These are phyloP conservation scores for Apostichopus californicus DNA, from an alignment of 35 echinoderm and acorn worm genomes.

Conservation along the genomic window DNA sequence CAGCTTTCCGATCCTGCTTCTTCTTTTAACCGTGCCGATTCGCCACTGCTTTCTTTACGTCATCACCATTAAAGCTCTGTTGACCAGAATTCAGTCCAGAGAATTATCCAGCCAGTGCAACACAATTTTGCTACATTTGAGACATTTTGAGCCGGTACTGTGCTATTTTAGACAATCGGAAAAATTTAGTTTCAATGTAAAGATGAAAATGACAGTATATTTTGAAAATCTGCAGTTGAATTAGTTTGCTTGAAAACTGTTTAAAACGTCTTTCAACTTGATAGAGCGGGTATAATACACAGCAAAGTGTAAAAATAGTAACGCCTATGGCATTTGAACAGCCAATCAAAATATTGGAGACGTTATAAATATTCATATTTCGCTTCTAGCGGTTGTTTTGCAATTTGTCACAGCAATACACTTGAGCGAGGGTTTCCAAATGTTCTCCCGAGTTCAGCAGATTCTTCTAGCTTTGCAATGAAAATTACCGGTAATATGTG, in stretches of 20 bases:
- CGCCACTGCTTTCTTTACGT: neutral
- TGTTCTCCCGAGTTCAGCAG: too few relatives aligned
- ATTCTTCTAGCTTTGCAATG: too few relatives aligned
- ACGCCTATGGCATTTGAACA: neutral
- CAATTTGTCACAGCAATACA: neutral
- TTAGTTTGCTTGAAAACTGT: too few relatives aligned
- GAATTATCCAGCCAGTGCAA: neutral
- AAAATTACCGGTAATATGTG: too few relatives aligned
- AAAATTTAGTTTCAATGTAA: too few relatives aligned
- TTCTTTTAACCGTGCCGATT: neutral
- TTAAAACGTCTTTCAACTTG: too few relatives aligned
- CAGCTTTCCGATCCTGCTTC: neutral
- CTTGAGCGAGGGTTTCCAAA: too few relatives aligned
- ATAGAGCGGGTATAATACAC: too few relatives aligned
- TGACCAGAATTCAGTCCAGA: neutral
- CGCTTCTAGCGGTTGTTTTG: constrained; percentile 1
- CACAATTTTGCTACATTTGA: neutral
- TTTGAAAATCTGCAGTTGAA: too few relatives aligned
- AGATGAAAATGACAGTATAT: too few relatives aligned
- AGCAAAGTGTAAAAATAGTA: neutral
- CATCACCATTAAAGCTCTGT: neutral
- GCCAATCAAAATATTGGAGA: neutral
- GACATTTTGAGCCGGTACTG: too few relatives aligned
- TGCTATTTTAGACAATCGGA: too few relatives aligned
- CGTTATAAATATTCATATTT: neutral